Evolutionary conservation across 1,140 invertebrate genomes (phyloP).

Genomic region (Heliconius himera): DNA sequence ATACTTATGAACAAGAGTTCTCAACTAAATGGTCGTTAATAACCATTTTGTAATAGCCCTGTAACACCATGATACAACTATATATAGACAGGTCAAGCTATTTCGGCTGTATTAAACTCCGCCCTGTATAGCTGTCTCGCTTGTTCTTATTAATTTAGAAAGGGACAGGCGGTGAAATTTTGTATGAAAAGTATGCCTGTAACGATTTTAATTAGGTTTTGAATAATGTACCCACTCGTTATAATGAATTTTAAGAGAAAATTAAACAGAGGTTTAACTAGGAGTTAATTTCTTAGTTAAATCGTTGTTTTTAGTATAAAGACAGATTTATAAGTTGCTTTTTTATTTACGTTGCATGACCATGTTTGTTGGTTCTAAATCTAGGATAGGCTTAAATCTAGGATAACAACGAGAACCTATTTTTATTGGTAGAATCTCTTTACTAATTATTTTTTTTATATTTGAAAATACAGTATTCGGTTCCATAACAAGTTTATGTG

Average conservation of each 20-base stretch:
- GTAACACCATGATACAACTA: not conserved
- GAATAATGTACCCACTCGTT: constrained; percentile 9
- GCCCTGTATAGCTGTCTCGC: constrained; percentile 43
- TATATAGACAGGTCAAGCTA: not conserved
- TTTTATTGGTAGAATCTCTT: no score
- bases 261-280: constrained; percentile 7
- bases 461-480: no score
- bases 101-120: constrained; percentile 10
- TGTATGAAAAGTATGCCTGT: constrained; percentile 11
- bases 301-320: not conserved
- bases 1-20: constrained; percentile 22
- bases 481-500: no score
- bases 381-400: no score
- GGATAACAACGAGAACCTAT: no score
- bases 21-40: constrained; percentile 38
- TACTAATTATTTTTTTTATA: no score
- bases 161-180: not conserved
- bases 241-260: constrained; percentile 13
- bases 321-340: not conserved
- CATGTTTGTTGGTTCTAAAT: not conserved
- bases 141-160: constrained; percentile 33
- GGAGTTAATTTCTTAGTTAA: constrained; percentile 11
- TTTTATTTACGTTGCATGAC: not conserved
- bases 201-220: constrained; percentile 11
- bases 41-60: not conserved